phyloP scores from a whole-genome alignment of 2,888 invertebrate genomes.

The Luperina testacea region DNA sequence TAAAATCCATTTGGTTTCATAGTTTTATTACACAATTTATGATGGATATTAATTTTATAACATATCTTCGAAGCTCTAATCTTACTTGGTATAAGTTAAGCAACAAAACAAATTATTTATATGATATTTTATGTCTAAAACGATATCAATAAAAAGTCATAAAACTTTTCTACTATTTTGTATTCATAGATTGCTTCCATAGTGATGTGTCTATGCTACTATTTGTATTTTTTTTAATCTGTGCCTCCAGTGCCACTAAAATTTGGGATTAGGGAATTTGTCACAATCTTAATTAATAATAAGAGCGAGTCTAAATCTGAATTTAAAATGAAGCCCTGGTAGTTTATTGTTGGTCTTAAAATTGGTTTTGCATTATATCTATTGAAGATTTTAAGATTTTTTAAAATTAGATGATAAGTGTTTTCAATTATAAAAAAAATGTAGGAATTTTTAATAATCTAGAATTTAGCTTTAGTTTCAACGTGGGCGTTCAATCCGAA shows the following conservation, averaged over 20 bases:
- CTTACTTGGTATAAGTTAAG: conserved; percentile 45
- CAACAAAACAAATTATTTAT: conserved; percentile 64
- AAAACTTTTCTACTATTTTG: conserved; percentile 52
- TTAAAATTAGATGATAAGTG: background rate
- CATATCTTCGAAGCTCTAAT: conserved; percentile 38
- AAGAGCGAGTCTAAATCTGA: conserved; percentile 3
- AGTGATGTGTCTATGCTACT: conserved; percentile 51
- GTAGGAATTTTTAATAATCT: background rate
- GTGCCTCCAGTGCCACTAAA: conserved; percentile 29
- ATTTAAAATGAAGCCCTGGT: conserved; percentile 1
- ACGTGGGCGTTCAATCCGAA: background rate
- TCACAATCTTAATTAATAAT: conserved; percentile 31
- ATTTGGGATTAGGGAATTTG: conserved; percentile 16
- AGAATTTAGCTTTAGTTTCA: background rate
- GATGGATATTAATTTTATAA: conserved; percentile 50
- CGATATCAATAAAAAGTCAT: conserved; percentile 62
- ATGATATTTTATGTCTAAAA: conserved; percentile 58
- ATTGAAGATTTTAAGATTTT: background rate
- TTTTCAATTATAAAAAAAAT: too few species aligned
- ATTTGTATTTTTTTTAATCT: conserved; percentile 41
- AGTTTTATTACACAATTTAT: conserved; percentile 56
- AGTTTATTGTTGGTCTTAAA: conserved; percentile 7
- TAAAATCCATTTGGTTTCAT: conserved; percentile 36
- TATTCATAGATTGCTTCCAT: conserved; percentile 42
- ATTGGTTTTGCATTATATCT: background rate